Evolutionary conservation across 2,888 invertebrate species (phyloP).

Genomic region (Tuta absoluta): DNA sequence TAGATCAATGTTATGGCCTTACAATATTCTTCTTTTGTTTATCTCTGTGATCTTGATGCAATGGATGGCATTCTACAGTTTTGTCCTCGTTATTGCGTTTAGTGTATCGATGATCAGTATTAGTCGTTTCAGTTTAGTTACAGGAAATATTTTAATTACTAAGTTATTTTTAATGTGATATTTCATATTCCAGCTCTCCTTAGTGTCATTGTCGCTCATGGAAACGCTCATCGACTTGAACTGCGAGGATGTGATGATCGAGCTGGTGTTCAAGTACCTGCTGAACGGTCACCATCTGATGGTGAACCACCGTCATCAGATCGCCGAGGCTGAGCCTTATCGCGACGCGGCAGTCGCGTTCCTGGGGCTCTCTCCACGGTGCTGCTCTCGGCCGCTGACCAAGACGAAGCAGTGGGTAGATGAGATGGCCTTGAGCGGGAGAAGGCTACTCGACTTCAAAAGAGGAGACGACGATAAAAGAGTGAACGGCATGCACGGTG

Average conservation of each 20-base stretch:
- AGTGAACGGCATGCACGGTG: slow-evolving; percentile 64
- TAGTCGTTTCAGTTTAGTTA: too few species aligned
- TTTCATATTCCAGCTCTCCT: slow-evolving; percentile 83
- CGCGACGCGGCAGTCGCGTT: slow-evolving; percentile 69
- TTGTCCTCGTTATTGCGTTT: too few species aligned
- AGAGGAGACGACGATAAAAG: slow-evolving; percentile 53
- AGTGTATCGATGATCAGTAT: too few species aligned
- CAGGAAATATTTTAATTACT: too few species aligned
- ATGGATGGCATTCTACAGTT: too few species aligned
- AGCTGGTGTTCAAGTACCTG: slow-evolving; percentile 92
- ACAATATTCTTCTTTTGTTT: too few species aligned
- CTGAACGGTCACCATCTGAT: slow-evolving; percentile 66
- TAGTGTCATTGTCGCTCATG: slow-evolving; percentile 94
- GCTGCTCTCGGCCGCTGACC: slow-evolving; percentile 72
- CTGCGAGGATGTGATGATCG: slow-evolving; percentile 98
- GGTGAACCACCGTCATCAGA: slow-evolving; percentile 55
- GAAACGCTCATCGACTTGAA: slow-evolving; percentile 94
- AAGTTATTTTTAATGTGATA: neutral
- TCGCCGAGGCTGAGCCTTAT: slow-evolving; percentile 63
- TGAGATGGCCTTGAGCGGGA: slow-evolving; percentile 61
- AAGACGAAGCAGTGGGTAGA: slow-evolving; percentile 66
- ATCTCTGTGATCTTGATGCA: too few species aligned
- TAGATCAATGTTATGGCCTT: too few species aligned
- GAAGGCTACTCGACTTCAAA: slow-evolving; percentile 60
- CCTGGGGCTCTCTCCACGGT: slow-evolving; percentile 81